phyloP scores from a whole-genome alignment of 2,797 vertebrate genomes.

The Sebastes alutus region DNA sequence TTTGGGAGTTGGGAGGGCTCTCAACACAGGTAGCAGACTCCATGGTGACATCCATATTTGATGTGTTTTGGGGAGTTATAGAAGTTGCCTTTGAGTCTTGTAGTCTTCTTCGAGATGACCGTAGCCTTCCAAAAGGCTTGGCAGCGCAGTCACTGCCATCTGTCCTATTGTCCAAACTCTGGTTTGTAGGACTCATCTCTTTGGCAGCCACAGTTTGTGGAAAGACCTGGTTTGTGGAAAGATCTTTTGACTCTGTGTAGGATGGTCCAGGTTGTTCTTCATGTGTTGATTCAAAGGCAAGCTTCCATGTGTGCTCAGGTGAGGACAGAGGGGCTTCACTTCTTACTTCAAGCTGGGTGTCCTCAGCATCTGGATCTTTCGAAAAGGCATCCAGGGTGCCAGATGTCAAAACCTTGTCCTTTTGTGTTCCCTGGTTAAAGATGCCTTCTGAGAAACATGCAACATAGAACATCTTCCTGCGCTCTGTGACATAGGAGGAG shows the following conservation, averaged over 20 bases:
- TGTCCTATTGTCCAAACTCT: constrained; percentile 24
- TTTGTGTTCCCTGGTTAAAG: constrained; percentile 72
- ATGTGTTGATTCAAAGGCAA: constrained; percentile 13
- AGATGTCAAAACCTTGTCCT: constrained; percentile 62
- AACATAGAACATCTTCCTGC: constrained; percentile 82
- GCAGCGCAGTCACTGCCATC: constrained; percentile 19
- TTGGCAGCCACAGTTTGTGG: constrained; percentile 14
- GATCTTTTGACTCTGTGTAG: constrained; percentile 14
- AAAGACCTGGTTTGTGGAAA: neutral
- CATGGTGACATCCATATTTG: neutral
- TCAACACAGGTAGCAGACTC: constrained; percentile 35
- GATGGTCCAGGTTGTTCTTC: constrained; percentile 24
- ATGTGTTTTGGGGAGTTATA: constrained; percentile 8
- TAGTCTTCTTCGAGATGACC: constrained; percentile 58
- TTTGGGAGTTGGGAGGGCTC: constrained; percentile 43
- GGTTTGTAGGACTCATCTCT: constrained; percentile 36
- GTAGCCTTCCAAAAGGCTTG: constrained; percentile 37
- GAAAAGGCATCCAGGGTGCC: neutral
- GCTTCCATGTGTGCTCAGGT: constrained; percentile 26
- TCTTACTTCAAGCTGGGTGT: constrained; percentile 40
- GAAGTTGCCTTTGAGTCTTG: constrained; percentile 23
- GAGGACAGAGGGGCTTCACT: constrained; percentile 5
- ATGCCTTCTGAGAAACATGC: constrained; percentile 82
- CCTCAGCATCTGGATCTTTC: constrained; percentile 25
- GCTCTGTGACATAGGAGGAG: constrained; percentile 90